Evolutionary conservation across 2,888 invertebrate genomes (phyloP).

Genomic region (Cantharis flavilabris): DNA sequence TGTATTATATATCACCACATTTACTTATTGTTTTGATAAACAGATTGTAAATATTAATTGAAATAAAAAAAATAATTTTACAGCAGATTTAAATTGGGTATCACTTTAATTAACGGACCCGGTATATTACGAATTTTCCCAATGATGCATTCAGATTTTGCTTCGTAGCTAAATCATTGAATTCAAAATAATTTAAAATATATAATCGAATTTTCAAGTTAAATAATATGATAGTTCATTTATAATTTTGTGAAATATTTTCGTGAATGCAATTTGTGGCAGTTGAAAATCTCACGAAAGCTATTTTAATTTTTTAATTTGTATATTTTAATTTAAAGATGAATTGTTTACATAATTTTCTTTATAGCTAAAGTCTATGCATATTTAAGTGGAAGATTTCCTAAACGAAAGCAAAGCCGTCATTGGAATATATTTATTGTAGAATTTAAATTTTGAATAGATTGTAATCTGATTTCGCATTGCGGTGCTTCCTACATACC

Average conservation of each 20-base stretch:
- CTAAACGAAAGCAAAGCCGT: conserved; percentile 15
- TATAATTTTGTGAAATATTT: not conserved
- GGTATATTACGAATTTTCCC: too few relatives aligned
- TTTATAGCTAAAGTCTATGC: conserved; percentile 7
- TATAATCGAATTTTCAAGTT: not conserved
- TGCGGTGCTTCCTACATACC: conserved; percentile 25
- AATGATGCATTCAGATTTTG: not conserved
- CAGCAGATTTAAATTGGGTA: too few relatives aligned
- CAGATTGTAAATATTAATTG: too few relatives aligned
- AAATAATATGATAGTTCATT: not conserved
- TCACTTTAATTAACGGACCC: too few relatives aligned
- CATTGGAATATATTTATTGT: conserved; percentile 19
- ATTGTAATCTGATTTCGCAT: conserved; percentile 23
- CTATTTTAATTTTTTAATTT: not conserved
- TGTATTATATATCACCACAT: too few relatives aligned
- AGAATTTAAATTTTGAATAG: conserved; percentile 24
- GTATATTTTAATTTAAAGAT: not conserved
- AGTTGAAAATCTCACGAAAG: not conserved
- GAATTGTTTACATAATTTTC: conserved; percentile 11
- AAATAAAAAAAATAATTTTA: too few relatives aligned
- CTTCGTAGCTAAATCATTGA: not conserved
- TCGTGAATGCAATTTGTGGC: not conserved
- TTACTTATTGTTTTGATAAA: too few relatives aligned
- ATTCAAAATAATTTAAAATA: not conserved
- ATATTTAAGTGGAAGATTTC: conserved; percentile 15